These are phyloP conservation scores for Acleris holmiana DNA, from an alignment of 2,888 invertebrate genomes.

Conservation along the genomic window DNA sequence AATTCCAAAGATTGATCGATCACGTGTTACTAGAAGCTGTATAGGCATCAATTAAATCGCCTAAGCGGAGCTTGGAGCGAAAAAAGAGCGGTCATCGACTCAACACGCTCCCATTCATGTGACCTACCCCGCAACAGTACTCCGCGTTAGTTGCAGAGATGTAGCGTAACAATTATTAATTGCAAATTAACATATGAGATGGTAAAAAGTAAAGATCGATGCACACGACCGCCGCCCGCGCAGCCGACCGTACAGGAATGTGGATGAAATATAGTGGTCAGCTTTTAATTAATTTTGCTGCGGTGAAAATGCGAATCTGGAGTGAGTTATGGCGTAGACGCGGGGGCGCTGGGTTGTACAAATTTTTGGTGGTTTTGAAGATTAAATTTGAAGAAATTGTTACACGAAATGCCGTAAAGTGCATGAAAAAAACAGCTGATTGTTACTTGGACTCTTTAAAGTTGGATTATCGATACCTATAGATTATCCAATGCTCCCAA, in stretches of 20 bases:
- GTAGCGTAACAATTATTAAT: slow-evolving; percentile 59
- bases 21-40: slow-evolving; percentile 24
- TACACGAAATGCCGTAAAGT: too few species aligned
- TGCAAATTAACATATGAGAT: slow-evolving; percentile 49
- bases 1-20: slow-evolving; percentile 29
- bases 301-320: slow-evolving; percentile 35
- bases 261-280: slow-evolving; percentile 37
- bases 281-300: slow-evolving; percentile 37
- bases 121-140: slow-evolving; percentile 56
- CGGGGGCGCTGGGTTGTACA: slow-evolving; percentile 14
- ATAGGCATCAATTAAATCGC: slow-evolving; percentile 32
- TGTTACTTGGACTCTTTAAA: too few species aligned
- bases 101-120: slow-evolving; percentile 61
- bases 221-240: slow-evolving; percentile 58
- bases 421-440: too few species aligned
- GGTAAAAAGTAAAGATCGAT: slow-evolving; percentile 56
- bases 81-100: slow-evolving; percentile 44
- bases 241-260: slow-evolving; percentile 37
- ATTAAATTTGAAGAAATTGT: not conserved
- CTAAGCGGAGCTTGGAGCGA: slow-evolving; percentile 32
- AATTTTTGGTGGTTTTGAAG: not conserved
- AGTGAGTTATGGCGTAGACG: slow-evolving; percentile 26
- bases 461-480: too few species aligned
- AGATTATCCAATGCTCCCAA: too few species aligned
- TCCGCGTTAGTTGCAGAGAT: slow-evolving; percentile 44